These are phyloP conservation scores for Cranoglanis bouderius DNA, from an alignment of 2,113 vertebrate species.

Conservation along the genomic window DNA sequence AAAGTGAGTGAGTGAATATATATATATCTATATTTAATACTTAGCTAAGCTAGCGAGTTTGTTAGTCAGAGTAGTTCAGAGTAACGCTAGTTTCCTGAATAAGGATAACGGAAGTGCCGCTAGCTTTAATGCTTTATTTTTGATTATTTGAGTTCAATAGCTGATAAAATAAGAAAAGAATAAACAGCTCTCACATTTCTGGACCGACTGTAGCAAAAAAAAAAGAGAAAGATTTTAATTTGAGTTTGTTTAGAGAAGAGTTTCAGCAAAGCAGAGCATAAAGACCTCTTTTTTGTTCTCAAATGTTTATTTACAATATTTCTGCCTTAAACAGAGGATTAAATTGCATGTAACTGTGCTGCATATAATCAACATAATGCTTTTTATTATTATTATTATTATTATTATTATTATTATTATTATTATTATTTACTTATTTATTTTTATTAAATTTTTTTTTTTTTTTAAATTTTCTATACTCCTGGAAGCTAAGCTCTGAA, in stretches of 20 bases:
- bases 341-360: slow-evolving; percentile 66
- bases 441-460: too few relatives aligned
- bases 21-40: neutral
- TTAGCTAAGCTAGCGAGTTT: neutral
- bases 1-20: neutral
- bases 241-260: slow-evolving; percentile 4
- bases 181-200: neutral
- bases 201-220: neutral
- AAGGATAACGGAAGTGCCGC: neutral
- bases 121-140: neutral
- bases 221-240: neutral
- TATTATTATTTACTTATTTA: neutral
- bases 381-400: slow-evolving; percentile 8
- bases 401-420: neutral
- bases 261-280: slow-evolving; percentile 61
- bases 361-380: slow-evolving; percentile 67
- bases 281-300: slow-evolving; percentile 54
- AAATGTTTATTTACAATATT: slow-evolving; percentile 74
- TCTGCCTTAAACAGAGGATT: slow-evolving; percentile 65
- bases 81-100: neutral
- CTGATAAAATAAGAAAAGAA: neutral
- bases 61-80: neutral
- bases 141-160: neutral
- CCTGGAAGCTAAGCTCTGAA: slow-evolving; percentile 59
- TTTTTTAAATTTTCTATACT: slow-evolving; percentile 51